Percentiles rank a stretch among this genome's conserved stretches.
Conservation (phyloP, 2,888 invertebrate species). For the Lordiphosa andalusiaca region DNA sequence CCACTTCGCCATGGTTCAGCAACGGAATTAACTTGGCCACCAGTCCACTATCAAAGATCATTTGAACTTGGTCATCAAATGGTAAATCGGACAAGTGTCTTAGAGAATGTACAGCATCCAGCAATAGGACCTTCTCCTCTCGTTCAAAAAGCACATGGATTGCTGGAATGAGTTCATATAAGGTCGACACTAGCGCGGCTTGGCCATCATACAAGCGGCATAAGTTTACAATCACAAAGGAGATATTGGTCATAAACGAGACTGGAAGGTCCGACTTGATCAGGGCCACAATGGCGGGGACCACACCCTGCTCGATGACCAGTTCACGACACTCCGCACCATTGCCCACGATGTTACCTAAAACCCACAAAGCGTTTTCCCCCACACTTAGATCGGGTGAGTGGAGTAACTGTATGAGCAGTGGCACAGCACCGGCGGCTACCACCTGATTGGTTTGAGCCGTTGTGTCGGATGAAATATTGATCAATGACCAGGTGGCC, state of each 20-base stretch:
- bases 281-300: slow-evolving; percentile 94
- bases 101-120: slow-evolving; percentile 97
- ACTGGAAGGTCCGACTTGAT: slow-evolving; percentile 98
- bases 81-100: slow-evolving; percentile 85
- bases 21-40: slow-evolving; percentile 97
- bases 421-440: slow-evolving; percentile 95
- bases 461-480: slow-evolving; percentile 97
- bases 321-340: slow-evolving; percentile 96
- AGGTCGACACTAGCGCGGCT: slow-evolving; percentile 92
- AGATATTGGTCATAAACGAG: slow-evolving; percentile 97
- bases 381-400: slow-evolving; percentile 98
- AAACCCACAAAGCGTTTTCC: slow-evolving; percentile 99
- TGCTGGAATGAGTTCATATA: slow-evolving; percentile 95
- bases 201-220: slow-evolving; percentile 98
- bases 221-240: slow-evolving; percentile 99
- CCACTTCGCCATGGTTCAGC: slow-evolving; percentile 95
- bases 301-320: slow-evolving; percentile 96
- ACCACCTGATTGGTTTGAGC: slow-evolving; percentile 92
- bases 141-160: slow-evolving; percentile 96
- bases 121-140: slow-evolving; percentile 95
- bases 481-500: slow-evolving; percentile 98
- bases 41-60: slow-evolving; percentile 97
- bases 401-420: slow-evolving; percentile 93
- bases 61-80: slow-evolving; percentile 90
- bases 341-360: slow-evolving; percentile 91